A percentile compares a stretch with the other conserved stretches of the same genome.
Evolutionary conservation across 2,797 vertebrate genomes (phyloP).

Genomic region (Lycodopsis pacificus): DNA sequence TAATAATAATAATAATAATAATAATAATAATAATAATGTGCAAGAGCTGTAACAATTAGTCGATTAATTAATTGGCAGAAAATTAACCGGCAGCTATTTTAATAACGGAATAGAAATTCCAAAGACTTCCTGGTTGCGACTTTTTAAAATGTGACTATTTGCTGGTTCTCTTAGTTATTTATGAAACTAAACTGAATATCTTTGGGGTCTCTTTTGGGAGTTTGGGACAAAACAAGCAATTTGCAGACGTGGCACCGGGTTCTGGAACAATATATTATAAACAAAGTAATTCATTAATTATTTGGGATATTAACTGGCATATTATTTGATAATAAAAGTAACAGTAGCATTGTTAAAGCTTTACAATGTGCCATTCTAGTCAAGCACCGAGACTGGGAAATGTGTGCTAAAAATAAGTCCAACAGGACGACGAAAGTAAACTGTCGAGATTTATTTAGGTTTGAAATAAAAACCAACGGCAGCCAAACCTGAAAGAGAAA

Average conservation of each 20-base stretch:
- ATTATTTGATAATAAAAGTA: not conserved
- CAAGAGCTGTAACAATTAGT: not conserved
- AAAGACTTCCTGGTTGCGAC: not conserved
- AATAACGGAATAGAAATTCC: not conserved
- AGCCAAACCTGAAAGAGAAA: not conserved
- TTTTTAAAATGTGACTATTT: not conserved
- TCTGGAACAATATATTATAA: not conserved
- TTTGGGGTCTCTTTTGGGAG: not conserved
- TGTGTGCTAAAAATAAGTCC: not conserved
- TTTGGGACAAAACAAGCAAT: not conserved
- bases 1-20: not conserved
- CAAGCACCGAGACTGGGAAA: not conserved
- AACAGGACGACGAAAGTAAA: not conserved
- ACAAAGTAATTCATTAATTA: not conserved
- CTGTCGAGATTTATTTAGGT: not conserved
- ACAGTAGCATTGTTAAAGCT: not conserved
- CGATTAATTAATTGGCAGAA: not conserved
- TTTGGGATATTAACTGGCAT: not conserved
- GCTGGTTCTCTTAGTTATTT: not conserved
- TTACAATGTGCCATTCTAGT: not conserved
- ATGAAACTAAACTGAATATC: not conserved
- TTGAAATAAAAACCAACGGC: not conserved
- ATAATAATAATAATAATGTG: not conserved
- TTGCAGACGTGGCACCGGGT: no score
- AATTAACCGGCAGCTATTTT: not conserved